These are phyloP conservation scores for Myopa testacea DNA, from an alignment of 2,888 invertebrate species.

Conservation along the genomic window DNA sequence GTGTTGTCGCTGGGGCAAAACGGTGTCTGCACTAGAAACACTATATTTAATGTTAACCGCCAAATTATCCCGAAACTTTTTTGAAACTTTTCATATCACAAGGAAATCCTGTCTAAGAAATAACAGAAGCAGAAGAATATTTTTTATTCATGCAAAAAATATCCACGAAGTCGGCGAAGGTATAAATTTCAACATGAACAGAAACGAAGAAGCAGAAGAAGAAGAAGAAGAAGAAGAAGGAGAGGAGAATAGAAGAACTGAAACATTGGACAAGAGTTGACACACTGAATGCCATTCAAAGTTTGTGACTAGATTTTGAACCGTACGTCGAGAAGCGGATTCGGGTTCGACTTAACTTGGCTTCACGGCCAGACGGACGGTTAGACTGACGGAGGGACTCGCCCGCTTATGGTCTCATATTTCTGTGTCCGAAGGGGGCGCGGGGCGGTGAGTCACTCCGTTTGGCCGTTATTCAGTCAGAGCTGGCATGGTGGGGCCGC, in stretches of 20 bases:
- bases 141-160: neutral
- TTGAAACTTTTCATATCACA: too few relatives aligned
- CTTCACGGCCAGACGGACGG: neutral
- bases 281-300: constrained; percentile 6
- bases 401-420: too few relatives aligned
- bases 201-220: neutral
- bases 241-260: neutral
- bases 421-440: neutral
- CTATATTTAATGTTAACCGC: too few relatives aligned
- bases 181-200: neutral
- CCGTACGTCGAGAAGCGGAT: too few relatives aligned
- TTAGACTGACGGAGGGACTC: too few relatives aligned
- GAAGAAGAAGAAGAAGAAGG: neutral
- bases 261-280: neutral
- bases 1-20: too few relatives aligned
- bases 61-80: too few relatives aligned
- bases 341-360: too few relatives aligned
- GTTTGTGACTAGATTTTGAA: neutral
- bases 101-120: too few relatives aligned
- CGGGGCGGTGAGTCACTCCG: neutral
- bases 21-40: too few relatives aligned
- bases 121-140: neutral
- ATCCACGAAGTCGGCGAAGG: neutral
- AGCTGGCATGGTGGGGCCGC: neutral
- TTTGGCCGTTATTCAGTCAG: neutral